These are phyloP conservation scores for Microctenopoma steveboyesi DNA, from an alignment of 2,797 vertebrate genomes.

Conservation along the genomic window DNA sequence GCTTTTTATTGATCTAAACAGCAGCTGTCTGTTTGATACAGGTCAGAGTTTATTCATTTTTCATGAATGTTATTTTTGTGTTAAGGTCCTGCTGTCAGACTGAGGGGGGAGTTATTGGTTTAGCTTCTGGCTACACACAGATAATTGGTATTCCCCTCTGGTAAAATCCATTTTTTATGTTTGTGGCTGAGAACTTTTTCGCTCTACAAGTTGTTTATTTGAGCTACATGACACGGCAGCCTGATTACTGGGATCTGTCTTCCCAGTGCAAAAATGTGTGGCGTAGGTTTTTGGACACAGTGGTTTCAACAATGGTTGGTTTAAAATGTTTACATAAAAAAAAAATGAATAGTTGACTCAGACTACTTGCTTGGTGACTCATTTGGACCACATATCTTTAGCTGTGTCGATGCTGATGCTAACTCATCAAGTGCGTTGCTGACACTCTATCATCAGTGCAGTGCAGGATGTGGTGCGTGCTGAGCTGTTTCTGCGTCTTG, in stretches of 20 bases:
- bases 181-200: conserved; percentile 22
- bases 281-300: no score
- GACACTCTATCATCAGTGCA: no score
- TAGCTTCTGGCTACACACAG: conserved; percentile 26
- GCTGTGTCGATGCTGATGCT: no score
- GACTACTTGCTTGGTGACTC: no score
- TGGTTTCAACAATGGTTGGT: no score
- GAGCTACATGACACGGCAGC: not conserved
- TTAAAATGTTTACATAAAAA: no score
- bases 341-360: no score
- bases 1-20: conserved; percentile 14
- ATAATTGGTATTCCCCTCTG: conserved; percentile 30
- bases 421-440: no score
- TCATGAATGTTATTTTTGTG: conserved; percentile 1
- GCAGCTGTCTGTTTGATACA: conserved; percentile 37
- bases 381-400: no score
- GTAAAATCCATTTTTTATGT: conserved; percentile 33
- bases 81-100: conserved; percentile 3
- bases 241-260: conserved; percentile 13
- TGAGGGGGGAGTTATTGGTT: conserved; percentile 19
- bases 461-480: no score
- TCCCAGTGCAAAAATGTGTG: not conserved
- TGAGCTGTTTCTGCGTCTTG: no score
- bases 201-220: conserved; percentile 18
- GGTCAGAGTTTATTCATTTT: conserved; percentile 28